phyloP scores from a whole-genome alignment of 2,888 invertebrate genomes.

The Leucophenga maculata region DNA sequence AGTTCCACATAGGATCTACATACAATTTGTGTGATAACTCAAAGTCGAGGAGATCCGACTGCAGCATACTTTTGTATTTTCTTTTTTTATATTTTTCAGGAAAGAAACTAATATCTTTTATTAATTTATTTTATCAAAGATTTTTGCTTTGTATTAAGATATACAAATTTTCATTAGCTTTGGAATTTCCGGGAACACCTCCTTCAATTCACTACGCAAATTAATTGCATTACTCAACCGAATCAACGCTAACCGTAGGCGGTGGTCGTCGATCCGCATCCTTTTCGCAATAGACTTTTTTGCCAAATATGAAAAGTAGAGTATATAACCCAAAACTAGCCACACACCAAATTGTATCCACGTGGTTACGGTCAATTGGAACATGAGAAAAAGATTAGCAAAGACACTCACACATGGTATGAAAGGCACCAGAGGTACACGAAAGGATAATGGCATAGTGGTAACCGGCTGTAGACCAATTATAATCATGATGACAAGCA shows the following conservation, averaged over 20 bases:
- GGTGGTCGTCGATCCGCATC: background rate
- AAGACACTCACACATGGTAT: background rate
- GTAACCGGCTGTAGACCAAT: background rate
- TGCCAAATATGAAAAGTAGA: background rate
- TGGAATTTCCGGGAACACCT: too few relatives aligned
- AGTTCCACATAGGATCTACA: too few relatives aligned
- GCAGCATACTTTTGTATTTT: too few relatives aligned
- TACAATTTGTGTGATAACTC: too few relatives aligned
- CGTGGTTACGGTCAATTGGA: constrained; percentile 5
- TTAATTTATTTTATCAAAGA: background rate
- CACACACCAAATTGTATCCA: constrained; percentile 3
- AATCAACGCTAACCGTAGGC: constrained; percentile 1
- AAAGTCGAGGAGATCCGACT: too few relatives aligned
- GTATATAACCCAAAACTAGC: too few relatives aligned
- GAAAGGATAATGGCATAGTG: background rate
- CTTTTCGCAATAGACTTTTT: background rate
- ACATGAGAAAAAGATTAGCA: background rate
- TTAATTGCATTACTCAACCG: too few relatives aligned
- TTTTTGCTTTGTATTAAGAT: background rate
- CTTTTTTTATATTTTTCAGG: too few relatives aligned
- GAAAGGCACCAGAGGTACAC: background rate
- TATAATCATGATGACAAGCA: background rate
- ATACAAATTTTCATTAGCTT: background rate
- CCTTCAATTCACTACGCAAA: too few relatives aligned
- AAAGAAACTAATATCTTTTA: too few relatives aligned